Evolutionary conservation across 2,797 vertebrate genomes (phyloP).

Genomic region (Bryconaethiops microstoma): DNA sequence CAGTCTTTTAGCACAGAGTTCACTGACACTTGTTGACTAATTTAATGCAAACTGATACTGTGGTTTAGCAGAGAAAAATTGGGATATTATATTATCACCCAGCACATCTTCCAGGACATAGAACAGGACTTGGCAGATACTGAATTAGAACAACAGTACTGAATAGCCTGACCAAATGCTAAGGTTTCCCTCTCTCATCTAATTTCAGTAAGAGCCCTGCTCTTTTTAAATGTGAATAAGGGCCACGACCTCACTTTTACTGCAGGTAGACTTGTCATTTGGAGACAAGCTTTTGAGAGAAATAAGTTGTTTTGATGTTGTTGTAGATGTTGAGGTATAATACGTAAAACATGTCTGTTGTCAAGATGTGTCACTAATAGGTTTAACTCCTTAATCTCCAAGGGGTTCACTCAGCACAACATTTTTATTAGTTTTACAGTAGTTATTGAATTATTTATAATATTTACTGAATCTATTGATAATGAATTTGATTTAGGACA

Average conservation of each 20-base stretch:
- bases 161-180: conserved; percentile 17
- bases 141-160: conserved; percentile 14
- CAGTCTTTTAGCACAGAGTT: too few relatives aligned
- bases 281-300: conserved; percentile 18
- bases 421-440: background rate
- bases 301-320: background rate
- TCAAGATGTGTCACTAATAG: background rate
- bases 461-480: background rate
- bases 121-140: too few relatives aligned
- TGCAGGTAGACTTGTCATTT: conserved; percentile 30
- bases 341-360: background rate
- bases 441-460: background rate
- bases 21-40: too few relatives aligned
- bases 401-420: background rate
- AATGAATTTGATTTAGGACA: too few relatives aligned
- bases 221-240: conserved; percentile 38
- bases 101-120: too few relatives aligned
- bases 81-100: too few relatives aligned
- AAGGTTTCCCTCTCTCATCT: conserved; percentile 30
- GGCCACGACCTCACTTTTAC: conserved; percentile 27
- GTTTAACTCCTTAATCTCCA: background rate
- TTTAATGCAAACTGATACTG: too few relatives aligned
- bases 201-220: conserved; percentile 35
- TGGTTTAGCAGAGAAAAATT: too few relatives aligned
- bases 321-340: background rate